Evolutionary conservation across 2,797 vertebrate genomes (phyloP), one percentile per base, ranked within the genome.

Genomic region (Erithacus rubecula): DNA sequence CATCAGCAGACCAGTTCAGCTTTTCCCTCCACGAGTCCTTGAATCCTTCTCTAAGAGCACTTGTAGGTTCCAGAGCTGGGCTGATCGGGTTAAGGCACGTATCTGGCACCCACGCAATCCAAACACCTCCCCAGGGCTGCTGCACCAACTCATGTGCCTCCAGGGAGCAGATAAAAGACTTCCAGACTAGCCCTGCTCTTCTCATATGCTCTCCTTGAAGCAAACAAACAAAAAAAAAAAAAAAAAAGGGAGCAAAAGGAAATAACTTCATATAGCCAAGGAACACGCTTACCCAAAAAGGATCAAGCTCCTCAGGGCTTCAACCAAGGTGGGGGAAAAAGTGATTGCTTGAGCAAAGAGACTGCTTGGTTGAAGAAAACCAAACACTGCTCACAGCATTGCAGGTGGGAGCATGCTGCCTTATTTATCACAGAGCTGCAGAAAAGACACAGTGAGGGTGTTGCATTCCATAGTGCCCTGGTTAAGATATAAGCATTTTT

Each of bases 341-440:
- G 1, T 5, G 11, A 20, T 83, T 92, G 67, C 58, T 88, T 76
- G 46, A 91, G 89, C 43, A 81, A 92, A 94, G 84, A 89, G 43
- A 19, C 36, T 75, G 26, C 18, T 91, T 37, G 27, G 71, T 69
- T 74, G 69, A 65, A 89, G 52, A 69, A 93, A 94, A 69, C 24
- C 72, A 69, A 90, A 79, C 39, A 59, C 22, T 77, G 80, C 78
- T 83, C 58, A 80, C 65, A 94, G 85, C 87, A 55, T 24, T 58
- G 85, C 95, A 96, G 89, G 95, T 91, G 76, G 55, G 76, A 96
- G 80, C 83, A 34, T 95, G 85, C 77, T 89, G 52, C 55, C 56
- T 79, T 87, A 67, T 79, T 88, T 91, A 91, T 79, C 77, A 43
- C 69, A 76, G 53, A 83, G 39, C 69, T 72, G 34, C 76, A 94